phyloP scores from a whole-genome alignment of 2,797 vertebrate species.

The Euthynnus affinis region DNA sequence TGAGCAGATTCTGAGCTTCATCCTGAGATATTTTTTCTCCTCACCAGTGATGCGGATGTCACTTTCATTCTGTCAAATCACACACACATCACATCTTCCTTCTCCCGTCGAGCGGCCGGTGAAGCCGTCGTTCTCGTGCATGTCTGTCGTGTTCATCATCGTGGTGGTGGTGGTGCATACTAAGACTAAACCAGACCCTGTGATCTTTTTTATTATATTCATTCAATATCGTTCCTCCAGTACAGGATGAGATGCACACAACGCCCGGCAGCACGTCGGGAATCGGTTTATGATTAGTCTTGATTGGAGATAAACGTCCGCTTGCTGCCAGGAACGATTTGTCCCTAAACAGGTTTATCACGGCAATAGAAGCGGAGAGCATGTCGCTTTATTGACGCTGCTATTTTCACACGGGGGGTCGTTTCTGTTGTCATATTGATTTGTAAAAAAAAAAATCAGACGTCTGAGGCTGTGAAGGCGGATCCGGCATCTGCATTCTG shows the following conservation, averaged over 20 bases:
- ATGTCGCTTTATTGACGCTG: constrained; percentile 65
- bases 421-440: constrained; percentile 71
- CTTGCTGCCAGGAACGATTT: constrained; percentile 72
- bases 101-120: no score
- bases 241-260: constrained; percentile 3
- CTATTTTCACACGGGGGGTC: constrained; percentile 58
- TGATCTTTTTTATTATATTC: constrained; percentile 28
- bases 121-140: constrained; percentile 17
- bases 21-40: constrained; percentile 6
- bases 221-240: constrained; percentile 8
- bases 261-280: constrained; percentile 5
- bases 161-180: neutral
- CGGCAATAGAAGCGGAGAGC: constrained; percentile 54
- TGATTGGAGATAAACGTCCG: constrained; percentile 58
- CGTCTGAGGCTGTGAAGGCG: constrained; percentile 28
- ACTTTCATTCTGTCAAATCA: constrained; percentile 36
- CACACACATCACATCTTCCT: no score
- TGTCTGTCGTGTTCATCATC: constrained; percentile 33
- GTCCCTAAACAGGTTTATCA: constrained; percentile 51
- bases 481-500: constrained; percentile 30
- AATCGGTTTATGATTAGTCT: constrained; percentile 58
- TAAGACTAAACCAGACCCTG: neutral
- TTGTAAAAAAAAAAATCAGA: constrained; percentile 15
- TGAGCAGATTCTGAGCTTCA: neutral
- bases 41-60: constrained; percentile 10